These are phyloP conservation scores for Lontra canadensis DNA, from an alignment of 2,113 vertebrate genomes.

Conservation along the genomic window DNA sequence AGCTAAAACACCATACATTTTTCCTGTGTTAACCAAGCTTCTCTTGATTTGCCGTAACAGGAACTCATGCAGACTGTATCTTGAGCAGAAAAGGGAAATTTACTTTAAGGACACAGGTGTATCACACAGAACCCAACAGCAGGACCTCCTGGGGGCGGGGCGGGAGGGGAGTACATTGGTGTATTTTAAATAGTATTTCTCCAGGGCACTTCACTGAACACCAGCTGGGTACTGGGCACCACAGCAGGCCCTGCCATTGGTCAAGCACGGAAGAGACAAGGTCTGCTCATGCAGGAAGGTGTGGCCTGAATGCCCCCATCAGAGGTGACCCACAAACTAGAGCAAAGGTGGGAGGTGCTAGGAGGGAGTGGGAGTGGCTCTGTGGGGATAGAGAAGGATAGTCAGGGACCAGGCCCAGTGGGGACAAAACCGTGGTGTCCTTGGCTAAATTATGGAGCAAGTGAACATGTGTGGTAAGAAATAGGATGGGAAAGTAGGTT, in stretches of 20 bases:
- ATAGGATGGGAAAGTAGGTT: not conserved
- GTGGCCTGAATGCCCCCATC: not conserved
- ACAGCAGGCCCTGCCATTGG: not conserved
- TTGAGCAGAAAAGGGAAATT: not conserved
- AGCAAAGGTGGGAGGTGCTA: not conserved
- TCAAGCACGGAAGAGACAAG: not conserved
- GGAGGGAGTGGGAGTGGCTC: not conserved
- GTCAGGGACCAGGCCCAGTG: rapidly evolving
- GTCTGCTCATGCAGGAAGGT: not conserved
- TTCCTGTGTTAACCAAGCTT: not conserved
- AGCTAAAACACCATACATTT: not conserved
- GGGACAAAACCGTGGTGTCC: rapidly evolving
- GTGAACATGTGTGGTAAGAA: not conserved
- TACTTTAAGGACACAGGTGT: not conserved
- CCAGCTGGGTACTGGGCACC: not conserved
- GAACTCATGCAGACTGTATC: not conserved
- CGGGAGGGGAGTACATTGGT: not conserved
- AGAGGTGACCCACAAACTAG: not conserved
- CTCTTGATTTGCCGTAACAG: not conserved
- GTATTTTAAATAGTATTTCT: not conserved
- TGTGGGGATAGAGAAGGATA: not conserved
- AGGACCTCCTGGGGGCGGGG: not conserved
- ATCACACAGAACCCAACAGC: not conserved
- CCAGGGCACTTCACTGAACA: not conserved
- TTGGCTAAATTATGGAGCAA: not conserved